These are phyloP conservation scores for Metalampra italica DNA, from an alignment of 2,888 invertebrate genomes.

Conservation along the genomic window DNA sequence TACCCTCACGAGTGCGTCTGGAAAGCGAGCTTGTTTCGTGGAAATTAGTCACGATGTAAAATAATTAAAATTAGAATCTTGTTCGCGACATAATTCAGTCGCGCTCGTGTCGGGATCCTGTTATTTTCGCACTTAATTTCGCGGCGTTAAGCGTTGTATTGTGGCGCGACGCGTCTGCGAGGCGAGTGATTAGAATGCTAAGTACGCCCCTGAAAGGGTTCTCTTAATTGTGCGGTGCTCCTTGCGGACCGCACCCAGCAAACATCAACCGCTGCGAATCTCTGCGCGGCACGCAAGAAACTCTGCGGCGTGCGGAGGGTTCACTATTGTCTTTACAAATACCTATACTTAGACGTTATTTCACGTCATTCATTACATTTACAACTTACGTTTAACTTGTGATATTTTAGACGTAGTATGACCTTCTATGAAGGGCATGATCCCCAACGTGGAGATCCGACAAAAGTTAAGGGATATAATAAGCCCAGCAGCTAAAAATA, in stretches of 20 bases:
- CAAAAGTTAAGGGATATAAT: too few relatives aligned
- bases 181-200: constrained; percentile 69
- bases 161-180: constrained; percentile 54
- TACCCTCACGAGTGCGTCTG: constrained; percentile 43
- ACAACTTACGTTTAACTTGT: too few relatives aligned
- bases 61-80: constrained; percentile 27
- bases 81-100: constrained; percentile 52
- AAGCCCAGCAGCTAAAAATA: too few relatives aligned
- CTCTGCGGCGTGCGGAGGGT: neutral
- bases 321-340: neutral
- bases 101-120: constrained; percentile 36
- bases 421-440: too few relatives aligned
- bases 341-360: too few relatives aligned
- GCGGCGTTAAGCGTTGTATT: constrained; percentile 64
- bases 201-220: constrained; percentile 62
- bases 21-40: constrained; percentile 34
- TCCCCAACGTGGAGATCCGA: too few relatives aligned
- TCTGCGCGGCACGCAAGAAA: constrained; percentile 3
- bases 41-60: constrained; percentile 38
- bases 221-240: constrained; percentile 57
- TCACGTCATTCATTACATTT: too few relatives aligned
- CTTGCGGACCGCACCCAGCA: constrained; percentile 46
- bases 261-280: constrained; percentile 24
- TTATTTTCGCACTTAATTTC: constrained; percentile 70
- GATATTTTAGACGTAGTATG: too few relatives aligned